Base-by-base conservation (phyloP, 2,113 vertebrate species). In the Nannobrachium achirus region DNA sequence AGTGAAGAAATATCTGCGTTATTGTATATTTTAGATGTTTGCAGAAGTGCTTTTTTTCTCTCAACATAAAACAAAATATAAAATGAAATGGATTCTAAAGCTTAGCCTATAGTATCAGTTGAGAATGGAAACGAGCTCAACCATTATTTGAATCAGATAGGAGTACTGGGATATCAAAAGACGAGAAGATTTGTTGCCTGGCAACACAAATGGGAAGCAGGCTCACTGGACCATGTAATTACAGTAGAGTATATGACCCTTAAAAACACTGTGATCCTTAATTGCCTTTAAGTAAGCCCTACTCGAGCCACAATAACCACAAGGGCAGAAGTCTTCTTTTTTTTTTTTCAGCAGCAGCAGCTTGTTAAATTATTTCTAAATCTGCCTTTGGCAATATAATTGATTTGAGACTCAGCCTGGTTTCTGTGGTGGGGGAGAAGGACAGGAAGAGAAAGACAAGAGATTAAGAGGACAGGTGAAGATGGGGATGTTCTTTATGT, bases 381-480 rank as follows among this genome's bases (percentile, higher is more conserved):
- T 57, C 40, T 8, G 39, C 33, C 25, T 33, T 33, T 48, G 61
- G 71, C 66, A 77, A 59, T 48, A 14, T 55, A 63, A 62, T 51
- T 19, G 2, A 76, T 60, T 42, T 66, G 52, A 52, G 48, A 5
- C 48, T 15, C 1, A 1, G 14, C n/a, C 1, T 16, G n/a, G 14
- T 50, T 50, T 50, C 14, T 2, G 3, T 15, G 14, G n/a, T 50
- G 14, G 48, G 16, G 16, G n/a, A 50, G 48, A 16, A 50, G 48
- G 48, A n/a, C 4, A 45, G 44, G 44, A n/a, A 16, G 48, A 50
- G n/a, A 4, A 50, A 8, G 48, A 50, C n/a, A 50, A n/a, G 16
- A 16, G n/a, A n/a, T 1, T 5, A 16, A 50, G 48, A 10, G 48
- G 14, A 6, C 5, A 16, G 14, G 16, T 1, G n/a, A 8, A 6